phyloP scores from a whole-genome alignment of 2,888 invertebrate genomes.

The Patella depressa region DNA sequence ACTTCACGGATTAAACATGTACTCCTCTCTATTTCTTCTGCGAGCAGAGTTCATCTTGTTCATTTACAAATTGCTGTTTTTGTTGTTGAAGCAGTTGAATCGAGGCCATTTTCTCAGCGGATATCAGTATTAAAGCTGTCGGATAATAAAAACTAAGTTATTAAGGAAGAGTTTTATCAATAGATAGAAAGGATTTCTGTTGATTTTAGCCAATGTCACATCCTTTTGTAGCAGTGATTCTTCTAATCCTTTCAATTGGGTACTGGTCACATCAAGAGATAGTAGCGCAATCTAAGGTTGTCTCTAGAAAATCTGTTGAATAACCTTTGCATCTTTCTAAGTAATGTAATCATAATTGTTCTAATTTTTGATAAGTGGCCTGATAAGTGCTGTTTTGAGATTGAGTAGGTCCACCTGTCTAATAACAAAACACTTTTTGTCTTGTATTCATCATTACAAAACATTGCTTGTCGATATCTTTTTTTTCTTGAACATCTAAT shows the following conservation, averaged over 20 bases:
- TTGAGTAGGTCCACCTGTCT: not conserved
- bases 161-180: not conserved
- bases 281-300: too few relatives aligned
- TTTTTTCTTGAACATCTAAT: too few relatives aligned
- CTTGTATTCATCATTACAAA: too few relatives aligned
- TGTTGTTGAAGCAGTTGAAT: not conserved
- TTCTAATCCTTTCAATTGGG: not conserved
- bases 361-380: not conserved
- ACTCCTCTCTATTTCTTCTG: too few relatives aligned
- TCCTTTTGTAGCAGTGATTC: not conserved
- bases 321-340: too few relatives aligned
- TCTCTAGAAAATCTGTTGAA: too few relatives aligned
- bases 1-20: too few relatives aligned
- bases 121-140: not conserved
- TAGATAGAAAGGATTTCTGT: not conserved
- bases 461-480: too few relatives aligned
- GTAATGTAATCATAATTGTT: too few relatives aligned
- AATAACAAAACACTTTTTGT: too few relatives aligned
- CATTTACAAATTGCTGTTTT: not conserved
- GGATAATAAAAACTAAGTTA: not conserved
- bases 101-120: not conserved
- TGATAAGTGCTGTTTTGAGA: not conserved
- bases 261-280: not conserved
- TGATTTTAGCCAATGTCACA: slow-evolving; percentile 2
- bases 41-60: not conserved